Base-by-base conservation (phyloP, 2,888 invertebrate genomes). In the Azorinus chamasolen region DNA sequence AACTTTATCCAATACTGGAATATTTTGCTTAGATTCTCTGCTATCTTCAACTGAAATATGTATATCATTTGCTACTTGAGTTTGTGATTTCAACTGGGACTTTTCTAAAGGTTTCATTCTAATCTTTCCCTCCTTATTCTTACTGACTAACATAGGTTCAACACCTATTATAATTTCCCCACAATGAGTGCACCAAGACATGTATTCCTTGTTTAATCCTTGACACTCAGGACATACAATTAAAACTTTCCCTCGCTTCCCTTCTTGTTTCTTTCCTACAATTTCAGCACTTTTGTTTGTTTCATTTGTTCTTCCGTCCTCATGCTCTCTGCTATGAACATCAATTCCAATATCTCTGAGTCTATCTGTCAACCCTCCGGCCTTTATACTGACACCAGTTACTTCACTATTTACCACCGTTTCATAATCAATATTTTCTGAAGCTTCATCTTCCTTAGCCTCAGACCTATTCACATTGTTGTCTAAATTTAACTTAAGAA, bases 131-230 rank as follows among this genome's bases (percentile, higher is more conserved):
- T 77, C 73, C 43, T 79, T 83, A 53, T 81, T 83, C 53, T 83
- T 83, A 48, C 80, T 87, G 1, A 87, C 79, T 24, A 83, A 39
- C 41, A 84, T 69, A 12, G 88, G 87, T 46, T 89, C 88, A 1
- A 89, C 77, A 16, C 90, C 91, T 25, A 89, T 90, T 20, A 91
- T 79, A 39, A 89, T 83, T 51, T 88, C 89, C 2, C 90, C 88
- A 83, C 91, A 91, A 1, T 87, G 85, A 6, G 85, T 75, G 62
- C 91, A 91, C 90, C 90, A 90, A 4, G 88, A 83, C 87, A 90
- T 88, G 64, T 90, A 89, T 18, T 82, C 83, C 64, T 89, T 90
- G 62, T 90, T 91, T 27, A 87, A 61, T 16, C 87, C 83, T 16
- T 75, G 69, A 79, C 91, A 91, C 50, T 89, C 89, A 3, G 89